A percentile compares a stretch with the other conserved stretches of the same genome.
Evolutionary conservation across 1,140 invertebrate genomes (phyloP).

Genomic region (Aphelenchoides avenae): DNA sequence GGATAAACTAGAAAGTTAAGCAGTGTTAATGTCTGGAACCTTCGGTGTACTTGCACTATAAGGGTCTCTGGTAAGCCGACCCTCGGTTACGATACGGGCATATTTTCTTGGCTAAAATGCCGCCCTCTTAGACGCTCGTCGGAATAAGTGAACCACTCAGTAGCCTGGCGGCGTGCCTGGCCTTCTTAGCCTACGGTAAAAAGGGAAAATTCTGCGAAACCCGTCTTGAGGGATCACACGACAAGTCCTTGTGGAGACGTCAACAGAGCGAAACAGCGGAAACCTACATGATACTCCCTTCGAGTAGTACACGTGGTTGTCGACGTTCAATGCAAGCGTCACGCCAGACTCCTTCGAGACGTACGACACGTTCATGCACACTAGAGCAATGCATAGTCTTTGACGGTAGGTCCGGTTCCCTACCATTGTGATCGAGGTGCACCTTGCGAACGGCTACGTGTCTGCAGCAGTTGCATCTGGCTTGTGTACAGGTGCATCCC

Average conservation of each 20-base stretch:
- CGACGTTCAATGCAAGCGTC: slow-evolving; percentile 49
- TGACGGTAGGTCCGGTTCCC: slow-evolving; percentile 2
- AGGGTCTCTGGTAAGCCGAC: no score
- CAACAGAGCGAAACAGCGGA: slow-evolving; percentile 1
- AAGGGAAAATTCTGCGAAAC: no score
- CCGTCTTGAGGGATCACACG: no score
- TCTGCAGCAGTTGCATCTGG: slow-evolving; percentile 50
- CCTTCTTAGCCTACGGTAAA: no score
- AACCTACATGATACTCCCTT: slow-evolving; percentile 57
- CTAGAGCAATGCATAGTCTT: slow-evolving; percentile 31
- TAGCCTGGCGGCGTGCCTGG: no score
- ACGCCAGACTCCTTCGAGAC: slow-evolving; percentile 56
- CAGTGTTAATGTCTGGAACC: no score
- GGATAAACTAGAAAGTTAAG: no score
- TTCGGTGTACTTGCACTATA: no score
- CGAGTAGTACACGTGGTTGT: slow-evolving; percentile 54
- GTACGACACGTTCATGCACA: slow-evolving; percentile 60
- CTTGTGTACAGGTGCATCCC: slow-evolving; percentile 37
- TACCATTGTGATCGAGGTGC: slow-evolving; percentile 50
- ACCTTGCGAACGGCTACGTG: slow-evolving; percentile 49
- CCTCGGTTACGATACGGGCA: no score
- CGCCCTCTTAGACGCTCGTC: no score
- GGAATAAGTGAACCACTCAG: no score
- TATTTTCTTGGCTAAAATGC: no score
- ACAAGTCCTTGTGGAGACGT: not conserved